Base-by-base conservation (phyloP, 2,888 invertebrate species). In the Heliconius sara region DNA sequence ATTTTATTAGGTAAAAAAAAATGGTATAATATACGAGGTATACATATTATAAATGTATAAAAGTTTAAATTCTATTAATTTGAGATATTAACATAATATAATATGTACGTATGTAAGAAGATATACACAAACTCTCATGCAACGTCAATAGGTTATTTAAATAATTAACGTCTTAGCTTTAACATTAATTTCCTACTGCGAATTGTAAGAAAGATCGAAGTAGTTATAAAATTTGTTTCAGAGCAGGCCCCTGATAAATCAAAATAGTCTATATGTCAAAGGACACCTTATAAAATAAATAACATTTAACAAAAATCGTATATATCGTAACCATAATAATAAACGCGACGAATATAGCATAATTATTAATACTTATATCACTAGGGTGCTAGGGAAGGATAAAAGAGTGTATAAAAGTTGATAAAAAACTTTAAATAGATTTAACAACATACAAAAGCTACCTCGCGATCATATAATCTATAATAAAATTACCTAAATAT, bases 381-480 rank as follows among this genome's bases (percentile, higher is more conserved):
- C 91, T 93, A 90, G 90, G 92, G 95, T 95, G 95, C 95, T 78
- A 92, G 92, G 95, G 93, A 94, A 94, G 93, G 92, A 91, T 94
- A 95, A 94, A 94, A 90, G 91, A 94, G 95, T 95, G 95, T 95
- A 95, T 93, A 95, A 95, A 95, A 95, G 90, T 95, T 92, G 87
- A 89, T 94, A 95, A 90, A 95, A 94, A 95, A 94, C 91, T 92
- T 93, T 90, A 91, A 92, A 92, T 92, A 93, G 92, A 91, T 92
- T 91, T 92, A 94, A 93, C 93, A 94, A 92, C 91, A 95, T 95
- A 95, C 95, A 95, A 95, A 95, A 95, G 95, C 95, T 95, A 95
- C 95, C 89, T 86, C 84, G 89, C 91, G 87, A 89, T 86, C 86
- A 87, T 77, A 83, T 89, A 90, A 86, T 87, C 89, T 92, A 92